Evolutionary conservation across 53 echinoderm and acorn worm species (phyloP), one percentile per base, ranked within the genome.

Genomic region (Stichopus horrens): DNA sequence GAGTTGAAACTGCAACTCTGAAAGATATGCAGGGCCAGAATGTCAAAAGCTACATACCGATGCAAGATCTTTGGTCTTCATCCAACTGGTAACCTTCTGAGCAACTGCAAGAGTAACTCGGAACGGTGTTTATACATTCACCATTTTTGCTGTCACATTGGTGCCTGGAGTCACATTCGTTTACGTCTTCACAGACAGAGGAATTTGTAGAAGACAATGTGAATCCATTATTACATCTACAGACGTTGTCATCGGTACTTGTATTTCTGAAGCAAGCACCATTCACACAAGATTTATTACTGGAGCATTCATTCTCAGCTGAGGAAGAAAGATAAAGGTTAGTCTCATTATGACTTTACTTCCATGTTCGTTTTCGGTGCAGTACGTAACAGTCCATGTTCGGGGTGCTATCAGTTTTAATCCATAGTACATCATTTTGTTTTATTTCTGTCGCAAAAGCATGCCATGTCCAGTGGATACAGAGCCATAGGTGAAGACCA

Each of bases 181-280:
- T 83, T 56, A 83, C 21, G 58, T 83, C 84, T 54, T 76, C 9
- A 56, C 90, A 90, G 86, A 86, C 77, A 5, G 90, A 86, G 59
- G 20, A 37, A 14, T 90, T 90, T 1, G 1, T 16, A 0, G 55
- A 63, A 3, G 84, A 83, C 55, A 83, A 57, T 59, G 83, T 53
- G 55, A 86, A 90, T n/a, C 90, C 90, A 58, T 59, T 90, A 22
- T 65, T 21, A 77, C 90, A 90, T 23, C 37, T 60, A 8, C 90
- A 90, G 5, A 78, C 86, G 23, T 90, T 86, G 2, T 0, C 54
- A 53, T 16, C 74, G 74, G 7, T 81, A 7, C 54, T 21, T 8
- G 53, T 7, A 53, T 79, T 71, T 20, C 54, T 58, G 86, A 54
- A 86, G 55, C 90, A 90, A 21, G 86, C 53, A 8, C 86, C 87